Conservation (phyloP, 2,888 invertebrate genomes). For the Sminthurides aquaticus region DNA sequence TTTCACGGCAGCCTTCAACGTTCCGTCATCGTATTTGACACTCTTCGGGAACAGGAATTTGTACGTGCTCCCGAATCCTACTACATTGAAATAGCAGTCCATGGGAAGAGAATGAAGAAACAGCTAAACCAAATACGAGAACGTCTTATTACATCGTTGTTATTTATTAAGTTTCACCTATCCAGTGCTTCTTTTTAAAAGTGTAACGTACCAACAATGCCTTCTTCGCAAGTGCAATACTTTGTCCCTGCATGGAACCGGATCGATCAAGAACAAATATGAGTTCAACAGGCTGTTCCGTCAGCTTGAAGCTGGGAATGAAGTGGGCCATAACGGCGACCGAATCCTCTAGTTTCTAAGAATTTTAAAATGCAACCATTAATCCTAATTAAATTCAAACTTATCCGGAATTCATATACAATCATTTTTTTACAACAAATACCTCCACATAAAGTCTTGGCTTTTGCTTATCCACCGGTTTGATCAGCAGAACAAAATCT, state of each 20-base stretch:
- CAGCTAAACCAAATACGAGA: conserved; percentile 35
- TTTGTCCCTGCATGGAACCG: conserved; percentile 48
- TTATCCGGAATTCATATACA: background rate
- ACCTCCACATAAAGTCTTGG: conserved; percentile 49
- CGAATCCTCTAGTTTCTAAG: conserved; percentile 25
- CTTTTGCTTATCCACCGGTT: conserved; percentile 48
- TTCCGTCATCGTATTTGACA: conserved; percentile 37
- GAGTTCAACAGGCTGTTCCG: conserved; percentile 44
- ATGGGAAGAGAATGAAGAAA: conserved; percentile 45
- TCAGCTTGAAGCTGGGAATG: conserved; percentile 46
- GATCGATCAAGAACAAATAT: conserved; percentile 48
- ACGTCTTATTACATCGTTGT: no score
- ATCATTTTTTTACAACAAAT: background rate
- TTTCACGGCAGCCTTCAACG: conserved; percentile 31
- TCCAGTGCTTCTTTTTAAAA: no score
- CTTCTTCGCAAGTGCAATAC: conserved; percentile 41
- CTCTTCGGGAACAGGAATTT: conserved; percentile 42
- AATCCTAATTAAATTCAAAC: background rate
- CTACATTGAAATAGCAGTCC: conserved; percentile 46
- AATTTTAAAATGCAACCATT: background rate
- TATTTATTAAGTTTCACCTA: no score
- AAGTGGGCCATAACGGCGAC: no score
- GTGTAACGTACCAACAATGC: conserved; percentile 45
- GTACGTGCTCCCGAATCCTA: conserved; percentile 46
- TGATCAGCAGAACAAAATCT: conserved; percentile 48